Evolutionary conservation across 53 echinoderm and acorn worm species (phyloP).

Genomic region (Mesocentrotus franciscanus): DNA sequence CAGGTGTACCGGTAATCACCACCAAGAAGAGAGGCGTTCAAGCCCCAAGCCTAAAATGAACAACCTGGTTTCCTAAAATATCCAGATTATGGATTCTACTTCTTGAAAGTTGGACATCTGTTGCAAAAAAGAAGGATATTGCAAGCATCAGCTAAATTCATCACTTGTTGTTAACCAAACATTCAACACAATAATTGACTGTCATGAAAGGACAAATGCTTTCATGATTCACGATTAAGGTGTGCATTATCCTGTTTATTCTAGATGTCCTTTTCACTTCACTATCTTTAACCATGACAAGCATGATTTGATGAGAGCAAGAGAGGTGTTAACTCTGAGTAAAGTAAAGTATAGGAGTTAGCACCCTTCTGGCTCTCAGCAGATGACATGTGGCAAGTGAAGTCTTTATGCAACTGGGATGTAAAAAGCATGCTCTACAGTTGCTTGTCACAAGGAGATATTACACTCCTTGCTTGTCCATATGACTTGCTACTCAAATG

Average conservation of each 20-base stretch:
- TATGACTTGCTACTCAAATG: background rate
- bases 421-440: no score
- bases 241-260: background rate
- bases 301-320: background rate
- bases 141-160: background rate
- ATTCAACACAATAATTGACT: background rate
- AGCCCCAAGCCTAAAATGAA: background rate
- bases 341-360: no score
- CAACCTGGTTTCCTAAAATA: background rate
- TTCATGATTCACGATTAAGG: background rate
- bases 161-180: background rate
- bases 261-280: background rate
- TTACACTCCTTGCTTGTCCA: background rate
- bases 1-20: constrained; percentile 8
- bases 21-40: background rate
- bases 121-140: background rate
- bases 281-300: background rate
- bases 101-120: background rate
- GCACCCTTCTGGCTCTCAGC: no score
- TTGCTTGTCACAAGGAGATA: no score
- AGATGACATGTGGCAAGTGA: no score
- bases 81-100: background rate
- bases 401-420: no score
- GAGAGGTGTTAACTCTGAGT: no score
- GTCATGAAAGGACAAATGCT: background rate